Percentiles rank a stretch among this genome's conserved stretches.
Evolutionary conservation across 2,113 vertebrate genomes (phyloP).

Genomic region (Rhabdomys dilectus): DNA sequence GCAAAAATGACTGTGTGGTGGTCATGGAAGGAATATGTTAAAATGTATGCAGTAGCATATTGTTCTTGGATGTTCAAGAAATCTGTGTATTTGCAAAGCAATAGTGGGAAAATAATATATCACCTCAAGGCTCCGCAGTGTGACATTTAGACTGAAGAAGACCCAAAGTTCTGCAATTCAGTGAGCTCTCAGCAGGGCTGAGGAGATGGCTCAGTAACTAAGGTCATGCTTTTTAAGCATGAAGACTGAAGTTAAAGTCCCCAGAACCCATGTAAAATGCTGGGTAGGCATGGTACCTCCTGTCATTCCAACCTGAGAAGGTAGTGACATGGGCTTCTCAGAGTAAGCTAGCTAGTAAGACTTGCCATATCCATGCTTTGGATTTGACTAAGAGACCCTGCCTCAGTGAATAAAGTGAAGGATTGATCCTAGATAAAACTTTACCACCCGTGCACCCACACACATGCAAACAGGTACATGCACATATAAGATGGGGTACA

Average conservation of each 20-base stretch:
- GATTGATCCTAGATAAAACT: background rate
- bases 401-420: background rate
- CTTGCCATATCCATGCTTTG: background rate
- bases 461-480: background rate
- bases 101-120: background rate
- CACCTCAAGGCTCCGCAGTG: background rate
- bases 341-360: background rate
- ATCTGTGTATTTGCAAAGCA: background rate
- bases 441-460: background rate
- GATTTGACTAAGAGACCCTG: background rate
- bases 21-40: background rate
- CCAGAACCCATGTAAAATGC: background rate
- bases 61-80: background rate
- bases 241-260: background rate
- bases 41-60: background rate
- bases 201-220: background rate
- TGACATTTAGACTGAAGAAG: background rate
- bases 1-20: background rate
- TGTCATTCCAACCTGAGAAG: background rate
- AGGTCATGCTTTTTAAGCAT: background rate
- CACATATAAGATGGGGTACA: background rate
- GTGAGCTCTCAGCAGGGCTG: background rate
- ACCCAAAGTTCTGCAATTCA: background rate
- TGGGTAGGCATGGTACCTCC: background rate
- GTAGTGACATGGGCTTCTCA: too few species aligned